Conservation (phyloP, 1,140 invertebrate species). For the Colletes gigas region DNA sequence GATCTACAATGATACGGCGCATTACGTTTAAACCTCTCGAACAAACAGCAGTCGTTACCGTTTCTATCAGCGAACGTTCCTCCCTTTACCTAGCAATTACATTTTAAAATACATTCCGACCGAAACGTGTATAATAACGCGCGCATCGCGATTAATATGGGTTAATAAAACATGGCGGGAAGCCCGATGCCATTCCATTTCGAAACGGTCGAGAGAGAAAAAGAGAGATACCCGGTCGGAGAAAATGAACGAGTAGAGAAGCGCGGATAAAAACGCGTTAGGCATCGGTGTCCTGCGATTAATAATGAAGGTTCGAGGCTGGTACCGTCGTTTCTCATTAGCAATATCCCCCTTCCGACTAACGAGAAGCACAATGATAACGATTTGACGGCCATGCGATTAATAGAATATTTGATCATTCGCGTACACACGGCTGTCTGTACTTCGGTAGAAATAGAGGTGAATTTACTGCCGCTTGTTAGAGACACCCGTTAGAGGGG, state of each 20-base stretch:
- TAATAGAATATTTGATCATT: conserved; percentile 67
- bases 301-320: conserved; percentile 51
- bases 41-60: neutral
- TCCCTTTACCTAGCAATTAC: neutral
- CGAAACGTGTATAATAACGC: neutral
- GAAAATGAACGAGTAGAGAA: conserved; percentile 16
- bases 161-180: conserved; percentile 2
- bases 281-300: conserved; percentile 40
- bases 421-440: conserved; percentile 19
- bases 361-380: conserved; percentile 60
- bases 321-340: conserved; percentile 61
- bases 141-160: neutral
- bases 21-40: too few relatives aligned
- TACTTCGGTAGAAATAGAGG: conserved; percentile 53
- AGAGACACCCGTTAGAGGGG: conserved; percentile 63
- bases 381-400: conserved; percentile 63
- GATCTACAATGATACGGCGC: too few relatives aligned
- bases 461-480: conserved; percentile 66
- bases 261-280: conserved; percentile 25
- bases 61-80: neutral
- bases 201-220: neutral
- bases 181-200: conserved; percentile 25
- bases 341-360: conserved; percentile 45
- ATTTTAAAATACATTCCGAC: conserved; percentile 6
- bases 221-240: neutral